Evolutionary conservation across 2,113 vertebrate genomes (phyloP).

Genomic region (Electrona antarctica): DNA sequence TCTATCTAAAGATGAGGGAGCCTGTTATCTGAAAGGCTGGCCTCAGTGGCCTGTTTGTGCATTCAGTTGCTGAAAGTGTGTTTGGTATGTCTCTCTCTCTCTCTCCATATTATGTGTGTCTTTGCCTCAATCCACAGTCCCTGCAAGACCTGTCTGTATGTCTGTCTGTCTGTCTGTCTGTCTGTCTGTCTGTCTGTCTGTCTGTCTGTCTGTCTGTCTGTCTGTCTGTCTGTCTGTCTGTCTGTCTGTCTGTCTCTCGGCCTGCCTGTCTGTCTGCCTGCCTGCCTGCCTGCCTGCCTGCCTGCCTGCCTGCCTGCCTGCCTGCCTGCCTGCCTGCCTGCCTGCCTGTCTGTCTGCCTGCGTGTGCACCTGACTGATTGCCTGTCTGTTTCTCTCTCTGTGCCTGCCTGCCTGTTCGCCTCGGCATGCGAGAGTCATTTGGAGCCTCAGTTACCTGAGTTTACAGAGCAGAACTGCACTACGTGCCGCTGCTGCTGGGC

Average conservation of each 20-base stretch:
- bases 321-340: neutral
- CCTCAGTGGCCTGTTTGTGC: constrained; percentile 53
- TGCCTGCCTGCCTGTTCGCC: no score
- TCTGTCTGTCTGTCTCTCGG: no score
- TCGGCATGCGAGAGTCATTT: no score
- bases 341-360: constrained; percentile 8
- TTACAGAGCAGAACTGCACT: no score
- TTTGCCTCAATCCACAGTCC: neutral
- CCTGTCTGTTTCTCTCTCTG: no score
- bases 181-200: no score
- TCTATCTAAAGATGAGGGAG: constrained; percentile 74
- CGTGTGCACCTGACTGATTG: no score
- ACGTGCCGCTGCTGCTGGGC: neutral
- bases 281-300: neutral
- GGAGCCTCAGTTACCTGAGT: no score
- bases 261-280: no score
- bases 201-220: no score
- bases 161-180: neutral
- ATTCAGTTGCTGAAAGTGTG: constrained; percentile 59
- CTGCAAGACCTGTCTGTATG: neutral
- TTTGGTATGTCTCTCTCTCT: constrained; percentile 48
- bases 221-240: no score
- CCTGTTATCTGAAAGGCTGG: constrained; percentile 56
- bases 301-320: no score
- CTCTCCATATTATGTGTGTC: constrained; percentile 7